These are phyloP conservation scores for Gryon sp. DNA, from an alignment of 1,140 invertebrate species.

Conservation along the genomic window DNA sequence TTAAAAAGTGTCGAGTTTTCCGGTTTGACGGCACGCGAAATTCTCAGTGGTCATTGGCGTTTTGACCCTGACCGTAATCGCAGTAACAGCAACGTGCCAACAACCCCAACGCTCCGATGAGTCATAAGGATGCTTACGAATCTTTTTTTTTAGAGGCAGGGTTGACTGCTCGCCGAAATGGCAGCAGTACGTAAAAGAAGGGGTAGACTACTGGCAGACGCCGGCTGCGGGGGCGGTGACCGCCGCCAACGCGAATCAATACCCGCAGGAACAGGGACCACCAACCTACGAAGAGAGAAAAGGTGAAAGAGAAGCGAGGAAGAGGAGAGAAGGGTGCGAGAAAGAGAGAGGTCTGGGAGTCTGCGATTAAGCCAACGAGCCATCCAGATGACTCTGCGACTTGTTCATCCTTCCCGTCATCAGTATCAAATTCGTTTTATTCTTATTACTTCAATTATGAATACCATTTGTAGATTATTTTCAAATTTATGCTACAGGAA, in stretches of 20 bases:
- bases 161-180: constrained; percentile 72
- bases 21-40: constrained; percentile 21
- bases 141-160: constrained; percentile 49
- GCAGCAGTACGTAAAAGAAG: constrained; percentile 70
- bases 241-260: constrained; percentile 80
- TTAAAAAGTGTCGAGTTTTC: constrained; percentile 21
- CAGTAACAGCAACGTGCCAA: constrained; percentile 20
- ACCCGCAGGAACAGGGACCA: constrained; percentile 80
- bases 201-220: constrained; percentile 78
- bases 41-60: constrained; percentile 36
- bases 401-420: constrained; percentile 19
- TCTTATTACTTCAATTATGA: neutral
- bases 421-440: neutral
- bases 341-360: constrained; percentile 55
- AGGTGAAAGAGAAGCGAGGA: constrained; percentile 59
- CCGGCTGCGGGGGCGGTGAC: constrained; percentile 79
- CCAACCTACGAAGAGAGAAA: constrained; percentile 69
- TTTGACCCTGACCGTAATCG: constrained; percentile 63
- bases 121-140: constrained; percentile 43
- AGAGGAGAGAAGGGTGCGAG: constrained; percentile 61
- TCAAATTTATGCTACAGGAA: too few relatives aligned
- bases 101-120: constrained; percentile 38
- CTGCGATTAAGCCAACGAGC: constrained; percentile 59
- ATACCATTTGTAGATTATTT: too few relatives aligned
- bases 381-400: constrained; percentile 39